A percentile compares a stretch with the other conserved stretches of the same genome.
phyloP scores from a whole-genome alignment of 2,113 vertebrate genomes.

The Merops nubicus region DNA sequence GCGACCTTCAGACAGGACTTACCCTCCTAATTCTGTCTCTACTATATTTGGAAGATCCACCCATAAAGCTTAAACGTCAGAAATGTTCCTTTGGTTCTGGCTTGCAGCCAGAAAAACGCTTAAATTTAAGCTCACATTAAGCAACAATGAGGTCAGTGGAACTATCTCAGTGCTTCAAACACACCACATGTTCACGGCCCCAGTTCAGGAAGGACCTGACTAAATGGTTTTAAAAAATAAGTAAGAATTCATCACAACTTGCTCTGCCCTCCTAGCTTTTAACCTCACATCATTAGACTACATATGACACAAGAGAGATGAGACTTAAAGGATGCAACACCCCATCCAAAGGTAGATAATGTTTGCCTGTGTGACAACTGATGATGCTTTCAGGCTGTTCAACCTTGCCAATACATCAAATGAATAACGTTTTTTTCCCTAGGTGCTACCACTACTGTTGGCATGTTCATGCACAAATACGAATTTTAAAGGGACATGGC shows the following conservation, averaged over 20 bases:
- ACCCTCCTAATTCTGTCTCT: not conserved
- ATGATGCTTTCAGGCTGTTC: not conserved
- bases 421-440: not conserved
- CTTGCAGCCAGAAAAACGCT: not conserved
- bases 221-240: not conserved
- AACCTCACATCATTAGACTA: fast-evolving
- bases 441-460: not conserved
- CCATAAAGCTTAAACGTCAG: not conserved
- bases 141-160: not conserved
- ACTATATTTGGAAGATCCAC: not conserved
- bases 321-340: not conserved
- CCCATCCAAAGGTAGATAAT: not conserved
- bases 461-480: not conserved
- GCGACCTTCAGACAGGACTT: not conserved
- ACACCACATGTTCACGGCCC: fast-evolving
- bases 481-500: not conserved
- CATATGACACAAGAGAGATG: not conserved
- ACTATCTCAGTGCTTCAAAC: not conserved
- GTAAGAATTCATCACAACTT: not conserved
- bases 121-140: not conserved
- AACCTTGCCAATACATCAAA: not conserved
- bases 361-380: not conserved
- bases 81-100: not conserved
- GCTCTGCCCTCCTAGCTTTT: not conserved
- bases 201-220: not conserved